Conservation (phyloP, 2,113 vertebrate species). For the Odontophorus gujanensis region DNA sequence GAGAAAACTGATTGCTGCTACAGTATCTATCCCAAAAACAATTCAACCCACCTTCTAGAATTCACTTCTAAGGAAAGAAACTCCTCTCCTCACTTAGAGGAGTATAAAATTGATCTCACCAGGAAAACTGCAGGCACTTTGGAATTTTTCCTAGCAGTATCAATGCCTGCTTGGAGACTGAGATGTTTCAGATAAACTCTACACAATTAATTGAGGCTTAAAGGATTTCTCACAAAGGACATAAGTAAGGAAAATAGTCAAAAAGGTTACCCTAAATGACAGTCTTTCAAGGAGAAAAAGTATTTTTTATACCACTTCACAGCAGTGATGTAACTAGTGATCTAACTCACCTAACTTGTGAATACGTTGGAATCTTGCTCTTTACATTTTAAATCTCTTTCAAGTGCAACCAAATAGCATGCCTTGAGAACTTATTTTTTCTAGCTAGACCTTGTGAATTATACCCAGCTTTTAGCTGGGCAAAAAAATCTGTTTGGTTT, state of each 20-base stretch:
- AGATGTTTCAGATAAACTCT: background rate
- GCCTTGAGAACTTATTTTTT: background rate
- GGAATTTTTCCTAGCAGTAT: background rate
- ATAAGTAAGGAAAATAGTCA: background rate
- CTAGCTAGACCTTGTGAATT: background rate
- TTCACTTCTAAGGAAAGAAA: slow-evolving; percentile 22
- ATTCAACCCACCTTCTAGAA: slow-evolving; percentile 2
- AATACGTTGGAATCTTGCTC: background rate
- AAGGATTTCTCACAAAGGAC: background rate
- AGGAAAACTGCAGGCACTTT: background rate
- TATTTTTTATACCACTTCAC: background rate
- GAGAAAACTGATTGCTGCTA: background rate
- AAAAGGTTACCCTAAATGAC: background rate
- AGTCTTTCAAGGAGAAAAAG: background rate
- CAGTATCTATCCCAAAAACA: slow-evolving; percentile 30
- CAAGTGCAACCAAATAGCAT: background rate
- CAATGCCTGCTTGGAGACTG: background rate
- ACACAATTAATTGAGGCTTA: background rate
- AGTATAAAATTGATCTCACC: background rate
- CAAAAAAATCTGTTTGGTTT: background rate
- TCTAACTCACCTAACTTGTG: background rate
- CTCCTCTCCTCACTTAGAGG: background rate
- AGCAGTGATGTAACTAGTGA: background rate
- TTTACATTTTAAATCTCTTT: background rate
- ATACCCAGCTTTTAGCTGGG: background rate